Conservation (phyloP, 2,113 vertebrate species). For the Micronycteris hirsuta region DNA sequence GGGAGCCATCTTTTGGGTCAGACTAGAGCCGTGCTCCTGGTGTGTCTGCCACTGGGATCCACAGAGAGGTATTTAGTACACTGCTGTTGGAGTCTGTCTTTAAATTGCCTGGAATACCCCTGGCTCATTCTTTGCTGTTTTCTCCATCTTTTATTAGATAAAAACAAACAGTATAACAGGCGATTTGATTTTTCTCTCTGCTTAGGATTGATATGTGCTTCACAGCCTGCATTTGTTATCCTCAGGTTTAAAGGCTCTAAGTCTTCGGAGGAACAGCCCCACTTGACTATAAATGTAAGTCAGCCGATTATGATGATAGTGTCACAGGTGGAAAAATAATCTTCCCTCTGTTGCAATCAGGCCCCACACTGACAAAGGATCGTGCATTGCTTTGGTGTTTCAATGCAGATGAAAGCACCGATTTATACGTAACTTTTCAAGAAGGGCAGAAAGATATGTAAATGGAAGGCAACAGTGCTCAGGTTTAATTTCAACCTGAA, state of each 20-base stretch:
- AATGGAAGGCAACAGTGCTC: neutral
- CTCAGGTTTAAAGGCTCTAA: conserved; percentile 54
- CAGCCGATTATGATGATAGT: conserved; percentile 44
- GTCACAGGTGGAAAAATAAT: conserved; percentile 58
- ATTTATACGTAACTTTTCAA: conserved; percentile 3
- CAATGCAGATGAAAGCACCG: neutral
- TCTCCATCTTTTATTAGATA: conserved; percentile 11
- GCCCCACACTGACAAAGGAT: neutral
- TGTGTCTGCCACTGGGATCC: neutral
- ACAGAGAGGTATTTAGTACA: neutral
- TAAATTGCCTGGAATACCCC: conserved; percentile 37
- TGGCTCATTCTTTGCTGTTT: conserved; percentile 18
- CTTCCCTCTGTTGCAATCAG: conserved; percentile 64
- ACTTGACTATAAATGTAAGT: conserved; percentile 53
- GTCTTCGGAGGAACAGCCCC: conserved; percentile 39
- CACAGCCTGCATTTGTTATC: conserved; percentile 36
- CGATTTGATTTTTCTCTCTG: conserved; percentile 58
- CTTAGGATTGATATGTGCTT: conserved; percentile 48
- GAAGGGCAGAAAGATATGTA: neutral
- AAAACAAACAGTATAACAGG: conserved; percentile 50
- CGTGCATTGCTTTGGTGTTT: neutral
- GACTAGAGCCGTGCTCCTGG: neutral
- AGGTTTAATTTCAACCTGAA: neutral
- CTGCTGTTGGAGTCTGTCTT: neutral
- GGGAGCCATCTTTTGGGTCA: neutral